Evolutionary conservation across 1,140 invertebrate genomes (phyloP), one percentile per base, ranked within the genome.

Genomic region (Macrocentrus cingulum): DNA sequence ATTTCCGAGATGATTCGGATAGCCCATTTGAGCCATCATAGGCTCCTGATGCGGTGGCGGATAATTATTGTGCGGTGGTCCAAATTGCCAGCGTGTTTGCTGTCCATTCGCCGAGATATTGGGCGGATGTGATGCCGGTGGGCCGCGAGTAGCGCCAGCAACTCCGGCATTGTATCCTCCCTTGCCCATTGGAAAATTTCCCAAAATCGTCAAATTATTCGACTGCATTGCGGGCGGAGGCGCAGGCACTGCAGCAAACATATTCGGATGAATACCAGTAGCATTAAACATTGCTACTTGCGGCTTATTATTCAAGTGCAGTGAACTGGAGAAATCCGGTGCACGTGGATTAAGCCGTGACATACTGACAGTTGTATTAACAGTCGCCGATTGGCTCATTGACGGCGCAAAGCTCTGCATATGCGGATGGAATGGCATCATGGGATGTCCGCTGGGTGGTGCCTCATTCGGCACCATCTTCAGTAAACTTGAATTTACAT

Each of bases 311-410:
- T 72, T 76, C 39, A 80, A 72, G 58, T 82, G 82, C 4, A 81
- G 54, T 8, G 80, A 79, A 46, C 81, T 81, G 0, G 84, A 84
- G 70, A 94, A 95, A 76, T 94, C 91, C 1, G 91, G 91, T 15
- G 92, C 92, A 67, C 92, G 87, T 1, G 92, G 92, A 80, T 95
- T 95, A 46, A 95, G 82, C 46, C 91, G 83, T 29, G 91, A 93
- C 79, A 87, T 86, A 62, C 77, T 82, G 60, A 84, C 81, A 46
- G 72, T 83, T 50, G 69, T 82, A 66, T 76, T 79, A 18, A 78
- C 77, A 4, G 65, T 67, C 1, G 69, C 66, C 1, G 74, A 68
- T 8, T 77, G 76, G 6, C 68, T 71, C 11, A 77, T 77, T 8
- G 72, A 71, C 45, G 81, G 81, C 1, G 79, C 66, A 50, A 71